phyloP scores from a whole-genome alignment of 2,888 invertebrate species.

The Chouioia cunea region DNA sequence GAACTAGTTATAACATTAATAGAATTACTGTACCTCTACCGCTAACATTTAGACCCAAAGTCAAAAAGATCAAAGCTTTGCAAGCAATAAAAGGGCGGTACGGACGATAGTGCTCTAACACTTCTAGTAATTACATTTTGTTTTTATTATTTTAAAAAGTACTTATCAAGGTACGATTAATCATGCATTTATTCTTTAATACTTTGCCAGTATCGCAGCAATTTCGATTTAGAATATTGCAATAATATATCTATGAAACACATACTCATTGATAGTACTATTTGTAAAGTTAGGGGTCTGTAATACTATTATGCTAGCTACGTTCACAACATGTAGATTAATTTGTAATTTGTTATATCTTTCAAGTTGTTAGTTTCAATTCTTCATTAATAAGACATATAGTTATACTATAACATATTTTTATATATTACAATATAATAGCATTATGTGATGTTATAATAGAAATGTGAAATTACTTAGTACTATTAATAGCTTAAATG shows the following conservation, averaged over 20 bases:
- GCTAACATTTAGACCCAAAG: slow-evolving; percentile 52
- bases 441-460: slow-evolving; percentile 9
- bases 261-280: slow-evolving; percentile 10
- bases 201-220: no score
- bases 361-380: no score
- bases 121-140: slow-evolving; percentile 9
- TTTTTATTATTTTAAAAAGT: slow-evolving; percentile 41
- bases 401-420: no score
- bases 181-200: neutral
- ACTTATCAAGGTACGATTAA: slow-evolving; percentile 24
- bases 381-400: no score
- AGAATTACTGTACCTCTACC: slow-evolving; percentile 28
- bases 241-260: slow-evolving; percentile 25
- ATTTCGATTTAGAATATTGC: neutral
- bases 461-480: slow-evolving; percentile 1
- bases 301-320: no score
- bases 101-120: slow-evolving; percentile 59
- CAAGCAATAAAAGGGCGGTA: slow-evolving; percentile 77
- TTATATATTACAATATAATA: no score
- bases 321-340: neutral
- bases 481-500: slow-evolving; percentile 5
- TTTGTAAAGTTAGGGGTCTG: no score
- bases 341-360: neutral
- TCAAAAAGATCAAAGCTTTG: slow-evolving; percentile 74
- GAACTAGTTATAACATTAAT: slow-evolving; percentile 1